Evolutionary conservation across 2,797 vertebrate species (phyloP).

Genomic region (Triplophysa bombifrons): DNA sequence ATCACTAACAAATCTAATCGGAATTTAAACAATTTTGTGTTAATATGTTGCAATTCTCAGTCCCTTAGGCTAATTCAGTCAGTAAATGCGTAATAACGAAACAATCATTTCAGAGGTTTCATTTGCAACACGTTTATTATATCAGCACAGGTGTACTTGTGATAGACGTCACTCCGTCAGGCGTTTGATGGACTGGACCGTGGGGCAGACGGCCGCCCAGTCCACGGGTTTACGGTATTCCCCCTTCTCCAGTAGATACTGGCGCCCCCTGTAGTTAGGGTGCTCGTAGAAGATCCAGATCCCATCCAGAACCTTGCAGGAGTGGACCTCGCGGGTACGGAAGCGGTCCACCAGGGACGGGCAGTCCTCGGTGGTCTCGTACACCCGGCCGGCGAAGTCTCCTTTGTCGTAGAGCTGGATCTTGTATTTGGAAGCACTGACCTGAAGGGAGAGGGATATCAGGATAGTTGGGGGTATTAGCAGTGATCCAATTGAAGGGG

Average conservation of each 20-base stretch:
- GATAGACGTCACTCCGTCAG: slow-evolving; percentile 27
- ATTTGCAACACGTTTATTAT: slow-evolving; percentile 21
- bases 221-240: slow-evolving; percentile 69
- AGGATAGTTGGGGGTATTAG: neutral
- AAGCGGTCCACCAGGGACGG: slow-evolving; percentile 65
- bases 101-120: neutral
- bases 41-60: too few species aligned
- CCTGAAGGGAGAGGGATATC: neutral
- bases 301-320: slow-evolving; percentile 83
- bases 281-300: slow-evolving; percentile 86
- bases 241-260: slow-evolving; percentile 83
- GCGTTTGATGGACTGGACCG: slow-evolving; percentile 54
- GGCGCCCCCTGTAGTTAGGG: slow-evolving; percentile 81
- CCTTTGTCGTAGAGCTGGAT: slow-evolving; percentile 57
- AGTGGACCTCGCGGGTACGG: slow-evolving; percentile 79
- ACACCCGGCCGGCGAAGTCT: slow-evolving; percentile 59
- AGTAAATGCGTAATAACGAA: neutral
- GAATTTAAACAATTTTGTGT: too few species aligned
- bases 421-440: slow-evolving; percentile 40
- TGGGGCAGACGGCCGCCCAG: slow-evolving; percentile 55
- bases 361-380: slow-evolving; percentile 60
- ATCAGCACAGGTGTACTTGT: slow-evolving; percentile 17
- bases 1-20: too few species aligned
- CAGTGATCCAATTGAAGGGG: too few species aligned
- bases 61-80: too few species aligned